Base-by-base conservation (phyloP, 2,797 vertebrate species). In the Mus minutoides region DNA sequence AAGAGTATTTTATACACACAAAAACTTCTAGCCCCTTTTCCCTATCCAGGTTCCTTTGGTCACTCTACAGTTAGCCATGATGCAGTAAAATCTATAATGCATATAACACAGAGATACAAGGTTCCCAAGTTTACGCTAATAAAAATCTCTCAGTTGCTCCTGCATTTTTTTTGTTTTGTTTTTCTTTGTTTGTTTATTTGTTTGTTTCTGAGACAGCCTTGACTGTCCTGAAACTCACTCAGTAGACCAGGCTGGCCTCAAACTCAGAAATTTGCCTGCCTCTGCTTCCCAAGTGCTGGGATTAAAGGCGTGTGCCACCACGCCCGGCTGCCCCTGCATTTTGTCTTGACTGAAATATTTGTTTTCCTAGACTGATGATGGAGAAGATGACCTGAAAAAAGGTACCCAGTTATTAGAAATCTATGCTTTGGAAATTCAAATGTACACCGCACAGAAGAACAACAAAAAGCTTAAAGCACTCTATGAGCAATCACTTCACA, bases 401-500 rank as follows among this genome's bases (percentile, higher is more conserved):
- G 99, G 99, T 97, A 99, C 99, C 71, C 99, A 99, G 96, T 99
- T 99, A 97, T 97, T 99, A 98, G 99, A 99, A 99, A 99, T 99
- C 97, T 99, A 99, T 94, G 99, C 99, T 97, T 98, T 99, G 98
- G 99, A 99, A 99, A 99, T 99, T 98, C 99, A 99, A 97, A 99
- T 99, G 99, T 99, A 99, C 98, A 99, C 99, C 0, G 99, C 99
- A 97, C 99, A 99, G 98, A 99, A 99, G 99, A 99, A 99, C 99
- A 99, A 99, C 99, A 99, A 99, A 98, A 99, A 99, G 97, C 98
- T 99, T 96, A 99, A 99, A 99, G 99, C 99, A 89, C 98, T 99
- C 90, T 99, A 99, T 96, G 99, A 99, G 98, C 99, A 99, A 98
- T 99, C 99, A 9, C 99, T 99, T 98, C 99, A 99, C 98, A 99